Evolutionary conservation across 2,113 vertebrate genomes (phyloP), one percentile per base, ranked within the genome.

Genomic region (Cercocebus atys): DNA sequence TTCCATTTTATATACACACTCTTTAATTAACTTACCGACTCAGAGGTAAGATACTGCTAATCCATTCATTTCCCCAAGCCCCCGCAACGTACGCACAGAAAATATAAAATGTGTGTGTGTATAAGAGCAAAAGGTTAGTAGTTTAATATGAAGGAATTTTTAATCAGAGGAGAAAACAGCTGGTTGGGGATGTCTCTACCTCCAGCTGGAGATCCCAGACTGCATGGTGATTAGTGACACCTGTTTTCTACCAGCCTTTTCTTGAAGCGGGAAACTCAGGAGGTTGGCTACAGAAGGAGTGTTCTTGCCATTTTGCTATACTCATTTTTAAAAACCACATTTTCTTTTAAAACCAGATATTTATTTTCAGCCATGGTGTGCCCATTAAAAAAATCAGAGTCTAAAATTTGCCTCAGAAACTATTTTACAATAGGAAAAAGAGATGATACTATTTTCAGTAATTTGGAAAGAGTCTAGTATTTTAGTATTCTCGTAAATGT

Each of bases 1-100:
- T 97, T 98, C 95, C 68, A 98, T 98, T 99, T 98, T 98, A 98
- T 97, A 98, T 96, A 97, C 97, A 97, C 96, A 98, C 81, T 84
- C 95, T 98, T 98, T 98, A 99, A 99, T 99, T 99, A 99, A 98
- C 98, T 98, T 97, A 98, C 95, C 96, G 97, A 98, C 96, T 98
- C 97, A 96, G 95, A 98, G 30, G 27, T 95, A 98, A 97, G 92
- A 98, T 94, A 92, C 81, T 94, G 92, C 95, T 98, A 99, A 99
- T 98, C 98, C 97, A 90, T 98, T 98, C 96, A 98, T 98, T 98
- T 98, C 96, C 98, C 97, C 87, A 97, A 98, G 92, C 93, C 95
- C 89, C 57, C 89, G 57, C 11, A 72, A 95, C 14, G 27, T 93
- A 57, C 13, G 35, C 4, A 90, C 35, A 81, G 94, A 96, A 97